Conservation (phyloP, 2,888 invertebrate species). For the Drosophila paranaensis region DNA sequence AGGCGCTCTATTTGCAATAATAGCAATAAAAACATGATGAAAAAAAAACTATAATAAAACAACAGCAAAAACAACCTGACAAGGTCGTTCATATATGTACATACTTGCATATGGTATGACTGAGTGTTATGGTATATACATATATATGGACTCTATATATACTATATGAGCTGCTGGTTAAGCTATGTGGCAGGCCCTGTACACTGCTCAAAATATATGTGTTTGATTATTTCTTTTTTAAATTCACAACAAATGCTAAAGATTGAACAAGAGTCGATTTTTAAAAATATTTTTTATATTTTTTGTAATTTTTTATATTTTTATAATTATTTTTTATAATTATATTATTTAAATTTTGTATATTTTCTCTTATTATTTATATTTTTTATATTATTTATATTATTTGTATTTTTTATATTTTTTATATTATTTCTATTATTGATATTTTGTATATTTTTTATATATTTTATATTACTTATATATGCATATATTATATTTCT, state of each 20-base stretch:
- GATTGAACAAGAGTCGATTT: too few species aligned
- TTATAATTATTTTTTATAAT: too few species aligned
- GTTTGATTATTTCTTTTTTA: too few species aligned
- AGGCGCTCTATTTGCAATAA: constrained; percentile 31
- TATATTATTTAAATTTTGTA: too few species aligned
- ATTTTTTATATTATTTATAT: neutral
- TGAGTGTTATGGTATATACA: neutral
- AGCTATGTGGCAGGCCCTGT: neutral
- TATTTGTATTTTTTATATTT: too few species aligned
- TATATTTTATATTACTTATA: too few species aligned
- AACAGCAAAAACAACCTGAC: constrained; percentile 37
- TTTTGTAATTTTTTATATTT: too few species aligned
- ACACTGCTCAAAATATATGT: constrained; percentile 8
- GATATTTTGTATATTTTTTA: too few species aligned
- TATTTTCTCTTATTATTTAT: neutral
- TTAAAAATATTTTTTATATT: too few species aligned
- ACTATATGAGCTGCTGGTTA: neutral
- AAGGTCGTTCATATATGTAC: constrained; percentile 38
- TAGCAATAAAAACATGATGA: neutral
- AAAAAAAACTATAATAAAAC: neutral
- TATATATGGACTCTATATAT: neutral
- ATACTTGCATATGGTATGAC: constrained; percentile 10
- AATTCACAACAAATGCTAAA: too few species aligned
- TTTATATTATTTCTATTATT: too few species aligned
- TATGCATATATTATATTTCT: too few species aligned